These are phyloP conservation scores for Machimus rusticus DNA, from an alignment of 2,888 invertebrate species.

Conservation along the genomic window DNA sequence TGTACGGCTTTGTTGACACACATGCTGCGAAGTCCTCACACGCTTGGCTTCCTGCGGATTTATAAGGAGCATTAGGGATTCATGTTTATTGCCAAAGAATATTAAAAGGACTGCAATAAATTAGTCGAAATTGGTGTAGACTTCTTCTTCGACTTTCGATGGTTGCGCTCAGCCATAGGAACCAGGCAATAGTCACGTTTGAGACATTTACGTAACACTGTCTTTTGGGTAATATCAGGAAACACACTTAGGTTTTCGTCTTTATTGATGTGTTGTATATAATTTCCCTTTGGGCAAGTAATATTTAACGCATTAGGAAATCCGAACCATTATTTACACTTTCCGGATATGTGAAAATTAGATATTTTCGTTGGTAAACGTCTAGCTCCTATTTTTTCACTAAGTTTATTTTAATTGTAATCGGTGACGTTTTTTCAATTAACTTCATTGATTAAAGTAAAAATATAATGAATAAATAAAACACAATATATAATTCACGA, in stretches of 20 bases:
- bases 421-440: background rate
- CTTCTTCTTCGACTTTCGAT: background rate
- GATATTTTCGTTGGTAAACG: background rate
- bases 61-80: background rate
- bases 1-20: background rate
- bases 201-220: background rate
- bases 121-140: background rate
- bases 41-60: background rate
- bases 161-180: background rate
- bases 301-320: background rate
- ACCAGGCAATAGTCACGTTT: background rate
- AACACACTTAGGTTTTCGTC: background rate
- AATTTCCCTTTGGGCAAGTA: background rate
- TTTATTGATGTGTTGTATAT: background rate
- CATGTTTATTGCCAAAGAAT: constrained; percentile 9
- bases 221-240: background rate
- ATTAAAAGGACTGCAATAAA: constrained; percentile 14
- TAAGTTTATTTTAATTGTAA: background rate
- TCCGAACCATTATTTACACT: background rate
- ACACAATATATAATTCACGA: too few species aligned
- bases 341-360: background rate
- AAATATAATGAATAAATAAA: background rate
- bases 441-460: background rate
- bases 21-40: background rate
- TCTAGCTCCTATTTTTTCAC: background rate